Base-by-base conservation (phyloP, 2,888 invertebrate genomes). In the Parnassius orleans region DNA sequence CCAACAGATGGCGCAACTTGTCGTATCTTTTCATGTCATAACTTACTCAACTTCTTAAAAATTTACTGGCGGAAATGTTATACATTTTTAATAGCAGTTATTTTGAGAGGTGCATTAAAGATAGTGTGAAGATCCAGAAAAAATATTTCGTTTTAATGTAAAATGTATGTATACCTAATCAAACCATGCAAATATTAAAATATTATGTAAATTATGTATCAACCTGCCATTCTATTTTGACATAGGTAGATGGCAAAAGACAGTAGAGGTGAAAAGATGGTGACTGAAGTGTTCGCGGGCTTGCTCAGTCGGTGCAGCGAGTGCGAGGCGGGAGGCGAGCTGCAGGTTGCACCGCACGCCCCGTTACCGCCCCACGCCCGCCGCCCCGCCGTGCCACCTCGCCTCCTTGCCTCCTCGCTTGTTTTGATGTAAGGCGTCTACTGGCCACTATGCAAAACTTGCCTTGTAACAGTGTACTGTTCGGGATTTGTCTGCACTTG, bases 371-470 rank as follows among this genome's bases (percentile, higher is more conserved):
- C 87, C 84, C 81, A 74, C 79, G 76, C 74, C 80, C 75, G 68
- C 72, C 66, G 73, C 74, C 69, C 73, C 71, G 55, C 61, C 52
- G 72, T 70, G 70, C 70, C 69, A 69, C 73, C 70, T 71, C 70
- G 68, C 72, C 68, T 74, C 80, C 81, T 81, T 83, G 86, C 87
- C 68, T 74, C 80, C 81, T 81, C 83, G 86, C 86, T 88, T 87
- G 88, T 90, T 90, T 89, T 90, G 88, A 90, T 87, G 87, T 89
- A 89, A 88, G 85, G 84, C 85, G 86, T 85, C 88, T 81, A 81
- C 81, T 78, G 79, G 80, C 81, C 80, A 81, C 84, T 86, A 86
- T 85, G 87, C 87, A 84, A 87, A 89, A 87, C 86, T 56, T 53
- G 61, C 33, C 61, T 53, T 64, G 65, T 65, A 55, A 57, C 44